A percentile compares a stretch with the other conserved stretches of the same genome.
Evolutionary conservation across 2,113 vertebrate genomes (phyloP).

Genomic region (Corythoichthys haematopterus): DNA sequence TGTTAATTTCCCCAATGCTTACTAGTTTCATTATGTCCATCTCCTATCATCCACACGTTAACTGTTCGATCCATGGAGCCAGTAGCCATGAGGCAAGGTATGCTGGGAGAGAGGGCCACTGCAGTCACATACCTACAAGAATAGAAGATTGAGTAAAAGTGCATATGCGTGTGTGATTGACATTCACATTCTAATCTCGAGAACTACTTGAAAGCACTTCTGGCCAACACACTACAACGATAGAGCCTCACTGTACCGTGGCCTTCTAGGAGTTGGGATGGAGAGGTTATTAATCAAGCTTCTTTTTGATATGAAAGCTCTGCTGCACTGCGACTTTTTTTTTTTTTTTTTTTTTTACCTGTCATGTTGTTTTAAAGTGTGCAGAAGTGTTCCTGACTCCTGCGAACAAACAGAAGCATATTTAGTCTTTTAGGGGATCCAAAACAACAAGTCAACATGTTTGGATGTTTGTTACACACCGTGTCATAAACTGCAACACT

Average conservation of each 20-base stretch:
- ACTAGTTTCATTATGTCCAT: conserved; percentile 65
- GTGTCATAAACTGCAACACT: conserved; percentile 75
- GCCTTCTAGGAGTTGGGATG: conserved; percentile 18
- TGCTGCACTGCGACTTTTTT: not conserved
- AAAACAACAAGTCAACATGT: conserved; percentile 29
- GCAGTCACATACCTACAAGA: conserved; percentile 81
- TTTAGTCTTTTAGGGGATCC: not conserved
- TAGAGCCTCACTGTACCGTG: conserved; percentile 34
- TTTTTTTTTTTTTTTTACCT: conserved; percentile 65
- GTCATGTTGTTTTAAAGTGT: conserved; percentile 79
- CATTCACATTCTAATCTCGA: conserved; percentile 47
- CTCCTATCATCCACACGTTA: conserved; percentile 79
- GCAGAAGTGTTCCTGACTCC: conserved; percentile 73
- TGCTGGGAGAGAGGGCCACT: conserved; percentile 77
- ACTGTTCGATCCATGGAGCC: conserved; percentile 90
- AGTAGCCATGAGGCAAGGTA: conserved; percentile 75
- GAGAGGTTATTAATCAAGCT: conserved; percentile 41
- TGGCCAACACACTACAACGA: conserved; percentile 49
- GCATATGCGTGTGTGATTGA: conserved; percentile 7
- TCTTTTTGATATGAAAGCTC: conserved; percentile 43
- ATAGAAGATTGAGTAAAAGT: conserved; percentile 19
- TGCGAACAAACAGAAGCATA: conserved; percentile 34
- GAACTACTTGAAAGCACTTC: conserved; percentile 53
- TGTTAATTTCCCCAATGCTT: conserved; percentile 9
- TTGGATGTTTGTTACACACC: conserved; percentile 69